Evolutionary conservation across 2,888 invertebrate species (phyloP).

Genomic region (Campopleginae sp.): DNA sequence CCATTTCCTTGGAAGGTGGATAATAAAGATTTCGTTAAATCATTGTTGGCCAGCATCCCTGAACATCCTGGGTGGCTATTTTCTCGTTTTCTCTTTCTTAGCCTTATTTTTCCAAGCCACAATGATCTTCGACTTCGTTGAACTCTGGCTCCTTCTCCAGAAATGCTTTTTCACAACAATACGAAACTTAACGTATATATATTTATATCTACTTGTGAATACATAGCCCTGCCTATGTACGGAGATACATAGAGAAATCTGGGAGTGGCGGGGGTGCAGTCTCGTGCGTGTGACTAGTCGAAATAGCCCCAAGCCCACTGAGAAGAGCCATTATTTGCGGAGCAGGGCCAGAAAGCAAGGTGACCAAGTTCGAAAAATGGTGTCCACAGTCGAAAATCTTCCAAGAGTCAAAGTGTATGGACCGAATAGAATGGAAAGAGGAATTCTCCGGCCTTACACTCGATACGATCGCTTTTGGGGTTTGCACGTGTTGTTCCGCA

Average conservation of each 20-base stretch:
- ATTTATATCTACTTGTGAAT: constrained; percentile 19
- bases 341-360: constrained; percentile 39
- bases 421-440: constrained; percentile 9
- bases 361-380: constrained; percentile 26
- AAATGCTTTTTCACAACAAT: constrained; percentile 41
- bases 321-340: constrained; percentile 54
- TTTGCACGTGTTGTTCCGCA: constrained; percentile 68
- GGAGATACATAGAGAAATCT: constrained; percentile 5
- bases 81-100: constrained; percentile 44
- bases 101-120: constrained; percentile 58
- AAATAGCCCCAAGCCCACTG: constrained; percentile 57
- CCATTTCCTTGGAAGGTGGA: constrained; percentile 46
- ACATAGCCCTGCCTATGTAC: neutral
- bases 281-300: constrained; percentile 59
- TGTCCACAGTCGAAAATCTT: constrained; percentile 23
- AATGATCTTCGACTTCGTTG: constrained; percentile 66
- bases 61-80: constrained; percentile 61
- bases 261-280: constrained; percentile 44
- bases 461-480: constrained; percentile 66
- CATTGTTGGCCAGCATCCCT: constrained; percentile 67
- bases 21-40: constrained; percentile 59
- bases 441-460: constrained; percentile 39
- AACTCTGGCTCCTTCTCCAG: constrained; percentile 50
- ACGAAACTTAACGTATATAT: neutral
- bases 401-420: constrained; percentile 41